Base-by-base conservation (phyloP, 1,140 invertebrate species). In the Battus philenor region DNA sequence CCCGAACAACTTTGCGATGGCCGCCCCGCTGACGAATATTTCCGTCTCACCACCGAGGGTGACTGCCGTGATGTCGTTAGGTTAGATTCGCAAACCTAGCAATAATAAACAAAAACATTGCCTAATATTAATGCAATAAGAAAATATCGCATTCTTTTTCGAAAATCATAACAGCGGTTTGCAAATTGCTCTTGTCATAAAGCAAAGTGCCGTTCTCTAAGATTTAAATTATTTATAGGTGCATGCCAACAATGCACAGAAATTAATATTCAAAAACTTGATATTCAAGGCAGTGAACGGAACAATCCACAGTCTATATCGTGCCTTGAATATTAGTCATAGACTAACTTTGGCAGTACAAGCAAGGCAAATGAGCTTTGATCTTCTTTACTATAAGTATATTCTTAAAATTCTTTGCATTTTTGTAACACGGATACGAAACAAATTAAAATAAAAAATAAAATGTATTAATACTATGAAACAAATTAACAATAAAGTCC, bases 11-110 rank as follows among this genome's bases (percentile, higher is more conserved):
- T 96, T 8, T 97, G 95, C 73, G 90, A 93, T 50, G 93, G 93
- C 61, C 89, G 95, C 64, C 93, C 94, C 1, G 92, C 92, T 11
- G 94, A 96, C 64, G 95, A 97, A 78, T 97, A 96, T 86, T 97
- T 97, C 89, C 90, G 95, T 44, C 86, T 96, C 59, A 91, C 91
- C 44, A 90, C 91, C 12, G 93, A 95, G 29, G 93, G 93, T 48
- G 95, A 97, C 80, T 97, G 95, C 82, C 90, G 95, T 57, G 95
- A 97, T 84, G 95, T 97, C 48, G 95, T 97, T 67, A 95, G 94
- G 94, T 95, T 89, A 90, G 50, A 47, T 43, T 17, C 30, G 44
- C 29, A 13, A n/a, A n/a, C n/a, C n/a, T n/a, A n/a, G n/a, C n/a
- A 20, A 24, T 33, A 39, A 22, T 9, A 20, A 44, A 27, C 46